Evolutionary conservation across 2,797 vertebrate genomes (phyloP), one percentile per base, ranked within the genome.

Genomic region (Rhabdomys pumilio): DNA sequence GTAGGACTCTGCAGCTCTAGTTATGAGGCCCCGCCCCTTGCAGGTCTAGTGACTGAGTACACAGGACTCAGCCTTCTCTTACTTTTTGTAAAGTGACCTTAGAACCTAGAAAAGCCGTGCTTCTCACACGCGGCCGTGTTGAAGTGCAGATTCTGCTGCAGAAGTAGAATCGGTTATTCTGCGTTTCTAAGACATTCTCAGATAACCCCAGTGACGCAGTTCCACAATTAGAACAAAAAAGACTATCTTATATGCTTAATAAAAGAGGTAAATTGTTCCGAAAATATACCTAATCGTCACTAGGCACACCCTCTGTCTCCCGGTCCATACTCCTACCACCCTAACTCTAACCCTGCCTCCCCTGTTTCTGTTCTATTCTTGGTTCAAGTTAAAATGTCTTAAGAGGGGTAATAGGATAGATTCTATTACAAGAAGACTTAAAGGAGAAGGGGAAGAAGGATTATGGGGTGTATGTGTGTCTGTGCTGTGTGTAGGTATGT

Each of bases 351-450:
- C 31, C 19, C 69, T 47, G 31, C 1, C 79, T 41, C 31, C 29
- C 38, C 22, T 6, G 7, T 55, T 50, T 44, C 26, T 0, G 0
- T n/a, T 41, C 55, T 77, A 34, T 15, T 55, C 38, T 13, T 19
- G 31, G 87, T 47, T 91, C 3, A 12, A 41, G 11, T 69, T 93
- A 75, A 53, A 77, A 83, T 92, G 59, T 93, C 10, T 76, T 61
- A 83, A 44, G 8, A 53, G 24, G 65, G 15, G 11, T 38, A 67
- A 38, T 57, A 0, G 1, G 41, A 72, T 38, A 61, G 3, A 63
- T 88, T 87, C n/a, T 79, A 38, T 94, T 65, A 85, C 34, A 57
- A 88, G 95, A 87, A 26, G 38, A 73, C 24, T 94, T 91, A 89
- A 73, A 81, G 29, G 20, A 72, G 67, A 38, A 57, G 2, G 44